Percentiles rank a stretch among this genome's conserved stretches.
These are phyloP conservation scores for Clarias platycephalus DNA, from an alignment of 2,797 vertebrate species.

Conservation along the genomic window DNA sequence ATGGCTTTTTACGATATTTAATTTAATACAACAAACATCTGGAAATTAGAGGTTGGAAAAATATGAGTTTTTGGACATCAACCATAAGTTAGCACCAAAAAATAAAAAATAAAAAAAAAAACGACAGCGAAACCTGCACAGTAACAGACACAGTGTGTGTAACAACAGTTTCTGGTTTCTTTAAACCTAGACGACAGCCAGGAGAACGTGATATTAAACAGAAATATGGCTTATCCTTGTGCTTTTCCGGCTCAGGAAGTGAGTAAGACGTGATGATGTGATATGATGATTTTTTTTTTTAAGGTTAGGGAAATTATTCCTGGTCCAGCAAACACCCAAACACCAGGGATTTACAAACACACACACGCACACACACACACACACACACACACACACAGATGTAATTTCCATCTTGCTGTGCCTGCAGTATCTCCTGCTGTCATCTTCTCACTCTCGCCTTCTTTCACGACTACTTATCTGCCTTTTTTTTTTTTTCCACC, in stretches of 20 bases:
- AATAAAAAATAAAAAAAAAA: too few relatives aligned
- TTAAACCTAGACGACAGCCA: too few relatives aligned
- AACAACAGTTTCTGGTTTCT: too few relatives aligned
- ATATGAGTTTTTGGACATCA: too few relatives aligned
- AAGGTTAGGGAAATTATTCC: not conserved
- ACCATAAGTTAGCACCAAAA: too few relatives aligned
- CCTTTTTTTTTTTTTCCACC: slow-evolving; percentile 41
- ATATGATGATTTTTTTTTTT: not conserved
- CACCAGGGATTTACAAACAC: slow-evolving; percentile 39
- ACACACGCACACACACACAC: slow-evolving; percentile 51
- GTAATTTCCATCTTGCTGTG: slow-evolving; percentile 3
- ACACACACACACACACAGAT: slow-evolving; percentile 23
- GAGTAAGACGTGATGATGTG: not conserved
- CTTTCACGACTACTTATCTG: slow-evolving; percentile 47
- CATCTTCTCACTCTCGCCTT: slow-evolving; percentile 41
- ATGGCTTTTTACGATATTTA: too few relatives aligned
- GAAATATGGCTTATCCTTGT: not conserved
- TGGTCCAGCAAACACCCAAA: not conserved
- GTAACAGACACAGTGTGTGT: too few relatives aligned
- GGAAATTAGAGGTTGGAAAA: too few relatives aligned
- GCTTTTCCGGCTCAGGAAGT: not conserved
- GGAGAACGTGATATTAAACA: not conserved
- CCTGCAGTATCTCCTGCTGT: slow-evolving; percentile 5
- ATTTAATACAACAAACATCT: too few relatives aligned
- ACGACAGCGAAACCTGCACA: too few relatives aligned